These are phyloP conservation scores for Ambastaia sidthimunki DNA, from an alignment of 2,797 vertebrate species.

Conservation along the genomic window DNA sequence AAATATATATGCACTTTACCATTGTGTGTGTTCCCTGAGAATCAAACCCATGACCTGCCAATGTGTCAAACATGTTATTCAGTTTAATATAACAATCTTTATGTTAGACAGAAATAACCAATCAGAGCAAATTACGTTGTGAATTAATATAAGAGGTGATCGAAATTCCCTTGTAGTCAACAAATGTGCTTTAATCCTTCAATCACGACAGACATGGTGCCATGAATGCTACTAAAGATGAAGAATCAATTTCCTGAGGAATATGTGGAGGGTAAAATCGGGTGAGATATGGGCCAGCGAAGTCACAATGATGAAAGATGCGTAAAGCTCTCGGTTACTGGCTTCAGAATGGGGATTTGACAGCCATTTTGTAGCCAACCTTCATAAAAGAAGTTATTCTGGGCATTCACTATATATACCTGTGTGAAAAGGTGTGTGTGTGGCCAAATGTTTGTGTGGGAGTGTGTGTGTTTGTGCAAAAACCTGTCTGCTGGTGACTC, in stretches of 20 bases:
- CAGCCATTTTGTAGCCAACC: constrained; percentile 10
- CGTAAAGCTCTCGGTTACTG: constrained; percentile 41
- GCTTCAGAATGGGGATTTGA: constrained; percentile 18
- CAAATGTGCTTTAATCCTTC: constrained; percentile 44
- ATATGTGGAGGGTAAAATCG: constrained; percentile 43
- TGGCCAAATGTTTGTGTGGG: constrained; percentile 1
- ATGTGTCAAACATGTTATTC: not conserved
- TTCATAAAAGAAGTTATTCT: constrained; percentile 31
- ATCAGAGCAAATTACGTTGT: too few relatives aligned
- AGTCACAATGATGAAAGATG: constrained; percentile 39
- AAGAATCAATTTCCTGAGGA: constrained; percentile 50
- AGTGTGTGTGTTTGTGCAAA: constrained; percentile 33
- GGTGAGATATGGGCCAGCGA: constrained; percentile 33
- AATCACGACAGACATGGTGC: constrained; percentile 26
- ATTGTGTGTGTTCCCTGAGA: not conserved
- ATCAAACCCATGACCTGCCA: not conserved
- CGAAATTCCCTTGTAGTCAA: constrained; percentile 33
- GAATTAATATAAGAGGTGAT: not conserved
- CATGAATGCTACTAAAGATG: constrained; percentile 16
- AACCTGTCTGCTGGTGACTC: constrained; percentile 49
- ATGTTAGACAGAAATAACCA: too few relatives aligned
- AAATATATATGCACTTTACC: not conserved
- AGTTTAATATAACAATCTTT: not conserved
- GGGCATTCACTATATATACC: constrained; percentile 13
- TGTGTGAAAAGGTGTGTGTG: not conserved